Evolutionary conservation across 2,797 vertebrate species (phyloP).

Genomic region (Tokudaia muenninki): DNA sequence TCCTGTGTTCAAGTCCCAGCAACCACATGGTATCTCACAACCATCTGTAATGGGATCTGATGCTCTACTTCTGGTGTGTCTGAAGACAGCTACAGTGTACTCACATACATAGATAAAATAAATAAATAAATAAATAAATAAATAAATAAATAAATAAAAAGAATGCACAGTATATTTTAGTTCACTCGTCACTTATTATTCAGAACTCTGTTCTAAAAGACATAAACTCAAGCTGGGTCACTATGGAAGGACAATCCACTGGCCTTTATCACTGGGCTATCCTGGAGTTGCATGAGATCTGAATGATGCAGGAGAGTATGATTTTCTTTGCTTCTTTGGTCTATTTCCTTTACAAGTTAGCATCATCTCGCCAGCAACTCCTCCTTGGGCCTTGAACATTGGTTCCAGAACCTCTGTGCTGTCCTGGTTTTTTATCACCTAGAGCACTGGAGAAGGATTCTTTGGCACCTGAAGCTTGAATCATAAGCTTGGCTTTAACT

Average conservation of each 20-base stretch:
- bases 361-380: not conserved
- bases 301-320: not conserved
- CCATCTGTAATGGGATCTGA: no score
- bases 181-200: conserved; percentile 24
- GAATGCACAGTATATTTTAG: not conserved
- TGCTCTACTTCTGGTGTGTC: no score
- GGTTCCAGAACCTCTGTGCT: not conserved
- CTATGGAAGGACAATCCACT: not conserved
- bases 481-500: not conserved
- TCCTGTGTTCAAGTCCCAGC: no score
- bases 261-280: not conserved
- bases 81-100: no score
- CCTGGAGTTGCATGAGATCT: not conserved
- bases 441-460: not conserved
- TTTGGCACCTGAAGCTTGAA: not conserved
- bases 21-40: no score
- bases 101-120: no score
- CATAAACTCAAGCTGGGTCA: conserved; percentile 10
- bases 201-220: conserved; percentile 39
- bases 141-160: no score
- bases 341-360: not conserved
- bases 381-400: not conserved
- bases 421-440: not conserved
- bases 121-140: no score
- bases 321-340: not conserved